Percentiles rank a stretch among this genome's conserved stretches.
Conservation (phyloP, 2,797 vertebrate genomes). For the Mareca penelope region DNA sequence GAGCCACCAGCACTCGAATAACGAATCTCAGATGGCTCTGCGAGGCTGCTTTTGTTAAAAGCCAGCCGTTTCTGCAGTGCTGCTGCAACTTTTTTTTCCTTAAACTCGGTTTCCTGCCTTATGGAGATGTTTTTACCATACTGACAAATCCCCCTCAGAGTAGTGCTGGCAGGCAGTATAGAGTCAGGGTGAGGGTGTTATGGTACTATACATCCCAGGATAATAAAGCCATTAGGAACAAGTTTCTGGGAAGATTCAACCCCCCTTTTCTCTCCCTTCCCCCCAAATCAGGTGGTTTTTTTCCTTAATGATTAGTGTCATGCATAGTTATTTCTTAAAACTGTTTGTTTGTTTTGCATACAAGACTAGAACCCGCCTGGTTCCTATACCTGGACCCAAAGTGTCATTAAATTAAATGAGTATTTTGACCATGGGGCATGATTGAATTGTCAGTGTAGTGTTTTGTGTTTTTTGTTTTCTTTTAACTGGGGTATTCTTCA, state of each 20-base stretch:
- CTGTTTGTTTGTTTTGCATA: background rate
- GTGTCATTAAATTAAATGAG: rapidly evolving
- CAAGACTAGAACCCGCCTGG: rapidly evolving
- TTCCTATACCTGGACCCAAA: background rate
- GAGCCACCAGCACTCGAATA: background rate
- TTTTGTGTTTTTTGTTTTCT: background rate
- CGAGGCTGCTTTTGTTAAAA: background rate
- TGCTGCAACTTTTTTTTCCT: background rate
- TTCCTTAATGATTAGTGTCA: background rate
- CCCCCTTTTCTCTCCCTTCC: too few species aligned
- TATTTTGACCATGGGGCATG: background rate
- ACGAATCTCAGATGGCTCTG: background rate
- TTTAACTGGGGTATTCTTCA: background rate
- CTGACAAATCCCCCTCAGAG: background rate
- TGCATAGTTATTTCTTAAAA: background rate
- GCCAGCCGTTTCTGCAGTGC: background rate
- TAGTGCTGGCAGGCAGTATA: rapidly evolving
- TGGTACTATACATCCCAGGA: background rate
- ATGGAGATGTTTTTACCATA: background rate
- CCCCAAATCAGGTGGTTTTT: background rate
- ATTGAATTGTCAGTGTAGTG: background rate
- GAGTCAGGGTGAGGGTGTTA: background rate
- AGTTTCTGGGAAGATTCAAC: background rate
- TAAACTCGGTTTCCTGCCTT: background rate
- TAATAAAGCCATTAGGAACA: background rate